These are phyloP conservation scores for Callipepla californica DNA, from an alignment of 2,113 vertebrate species.

Conservation along the genomic window DNA sequence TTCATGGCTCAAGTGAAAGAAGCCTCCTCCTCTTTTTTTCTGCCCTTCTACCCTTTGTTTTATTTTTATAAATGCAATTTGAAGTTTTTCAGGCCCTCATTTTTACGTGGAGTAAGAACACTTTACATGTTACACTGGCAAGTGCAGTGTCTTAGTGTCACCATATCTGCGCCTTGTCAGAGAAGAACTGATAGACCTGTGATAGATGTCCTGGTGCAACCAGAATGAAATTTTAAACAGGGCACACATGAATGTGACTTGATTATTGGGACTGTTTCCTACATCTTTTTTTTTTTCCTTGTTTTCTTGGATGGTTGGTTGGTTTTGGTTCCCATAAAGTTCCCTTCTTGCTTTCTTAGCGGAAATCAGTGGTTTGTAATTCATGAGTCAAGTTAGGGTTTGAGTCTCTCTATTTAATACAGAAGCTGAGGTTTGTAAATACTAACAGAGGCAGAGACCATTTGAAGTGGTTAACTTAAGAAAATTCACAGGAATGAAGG, in stretches of 20 bases:
- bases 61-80: constrained; percentile 9
- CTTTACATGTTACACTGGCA: neutral
- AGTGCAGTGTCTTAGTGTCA: neutral
- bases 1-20: constrained; percentile 30
- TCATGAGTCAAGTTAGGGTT: neutral
- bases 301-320: rapidly evolving
- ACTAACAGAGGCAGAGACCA: neutral
- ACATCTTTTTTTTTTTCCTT: rapidly evolving
- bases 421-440: neutral
- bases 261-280: neutral
- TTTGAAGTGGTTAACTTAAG: neutral
- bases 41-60: constrained; percentile 40
- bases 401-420: neutral
- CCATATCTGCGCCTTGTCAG: neutral
- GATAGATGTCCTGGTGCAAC: constrained; percentile 15
- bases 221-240: constrained; percentile 32
- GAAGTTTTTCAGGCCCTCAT: neutral
- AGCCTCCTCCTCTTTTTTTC: neutral
- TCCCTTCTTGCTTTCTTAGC: neutral
- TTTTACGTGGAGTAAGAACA: neutral
- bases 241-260: neutral
- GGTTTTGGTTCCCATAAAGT: rapidly evolving
- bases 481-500: neutral
- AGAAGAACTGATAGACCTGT: neutral
- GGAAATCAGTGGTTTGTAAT: neutral